Conservation (phyloP, 2,113 vertebrate species). For the Antechinus flavipes region DNA sequence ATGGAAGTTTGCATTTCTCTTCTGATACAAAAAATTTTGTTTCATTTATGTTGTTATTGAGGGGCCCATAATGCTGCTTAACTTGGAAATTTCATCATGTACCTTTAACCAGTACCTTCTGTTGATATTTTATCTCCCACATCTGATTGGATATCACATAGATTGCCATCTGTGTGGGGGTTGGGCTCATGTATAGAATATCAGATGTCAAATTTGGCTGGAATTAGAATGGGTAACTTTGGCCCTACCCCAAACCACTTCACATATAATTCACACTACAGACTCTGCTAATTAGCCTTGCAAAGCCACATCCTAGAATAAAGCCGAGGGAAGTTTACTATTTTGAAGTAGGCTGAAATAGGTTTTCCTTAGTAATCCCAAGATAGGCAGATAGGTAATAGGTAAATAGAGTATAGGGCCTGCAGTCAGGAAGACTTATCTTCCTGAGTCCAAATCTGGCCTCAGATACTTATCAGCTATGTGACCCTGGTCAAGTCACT, state of each 20-base stretch:
- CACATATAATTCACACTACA: neutral
- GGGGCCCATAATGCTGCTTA: neutral
- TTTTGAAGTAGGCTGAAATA: neutral
- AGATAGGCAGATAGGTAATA: neutral
- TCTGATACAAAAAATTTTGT: conserved; percentile 14
- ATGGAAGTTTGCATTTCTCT: neutral
- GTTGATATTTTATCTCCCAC: neutral
- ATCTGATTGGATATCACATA: neutral
- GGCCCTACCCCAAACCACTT: neutral
- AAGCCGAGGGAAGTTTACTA: neutral
- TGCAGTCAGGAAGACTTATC: neutral
- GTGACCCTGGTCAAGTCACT: neutral
- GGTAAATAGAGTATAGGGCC: too few relatives aligned
- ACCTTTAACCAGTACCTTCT: neutral
- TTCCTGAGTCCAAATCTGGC: neutral
- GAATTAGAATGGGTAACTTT: neutral
- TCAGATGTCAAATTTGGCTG: conserved; percentile 24
- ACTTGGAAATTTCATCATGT: neutral
- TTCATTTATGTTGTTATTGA: neutral
- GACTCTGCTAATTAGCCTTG: neutral
- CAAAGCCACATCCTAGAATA: conserved; percentile 22
- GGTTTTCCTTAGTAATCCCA: neutral
- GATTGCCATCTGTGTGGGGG: neutral
- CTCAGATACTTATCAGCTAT: neutral
- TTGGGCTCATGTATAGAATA: conserved; percentile 9